phyloP scores from a whole-genome alignment of 1,140 invertebrate species.

The Catajapyx aquilonaris region DNA sequence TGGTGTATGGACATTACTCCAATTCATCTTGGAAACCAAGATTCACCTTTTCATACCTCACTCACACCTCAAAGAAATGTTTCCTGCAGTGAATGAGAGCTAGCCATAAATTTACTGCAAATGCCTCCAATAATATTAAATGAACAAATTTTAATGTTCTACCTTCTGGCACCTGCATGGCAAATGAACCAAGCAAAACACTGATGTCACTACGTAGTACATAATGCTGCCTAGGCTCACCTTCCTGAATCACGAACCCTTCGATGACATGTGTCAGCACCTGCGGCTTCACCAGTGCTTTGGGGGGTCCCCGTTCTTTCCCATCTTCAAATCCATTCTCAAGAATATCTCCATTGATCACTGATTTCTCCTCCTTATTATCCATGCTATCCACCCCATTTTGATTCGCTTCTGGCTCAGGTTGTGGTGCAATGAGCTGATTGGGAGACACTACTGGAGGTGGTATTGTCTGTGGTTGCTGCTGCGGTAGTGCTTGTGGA shows the following conservation, averaged over 20 bases:
- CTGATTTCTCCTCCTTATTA: constrained; percentile 23
- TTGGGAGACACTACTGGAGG: too few relatives aligned
- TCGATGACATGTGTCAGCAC: constrained; percentile 91
- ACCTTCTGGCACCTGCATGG: too few relatives aligned
- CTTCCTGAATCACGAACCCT: constrained; percentile 90
- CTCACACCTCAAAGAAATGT: too few relatives aligned
- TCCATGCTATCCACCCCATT: constrained; percentile 21
- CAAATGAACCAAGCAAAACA: too few relatives aligned
- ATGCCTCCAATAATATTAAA: too few relatives aligned
- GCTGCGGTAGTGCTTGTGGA: constrained; percentile 13
- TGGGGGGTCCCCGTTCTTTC: constrained; percentile 34
- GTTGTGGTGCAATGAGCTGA: constrained; percentile 4
- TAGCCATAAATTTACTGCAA: too few relatives aligned
- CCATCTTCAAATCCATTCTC: constrained; percentile 29
- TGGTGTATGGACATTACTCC: too few relatives aligned
- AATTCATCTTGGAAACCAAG: too few relatives aligned
- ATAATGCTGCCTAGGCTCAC: constrained; percentile 22
- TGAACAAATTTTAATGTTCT: too few relatives aligned
- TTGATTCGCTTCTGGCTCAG: constrained; percentile 19
- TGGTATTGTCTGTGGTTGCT: constrained; percentile 11
- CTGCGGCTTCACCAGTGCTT: constrained; percentile 88
- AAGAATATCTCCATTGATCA: constrained; percentile 16
- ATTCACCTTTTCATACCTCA: too few relatives aligned
- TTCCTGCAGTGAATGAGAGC: too few relatives aligned
- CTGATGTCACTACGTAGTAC: too few relatives aligned